Percentiles rank a stretch among this genome's conserved stretches.
phyloP scores from a whole-genome alignment of 2,113 vertebrate species.

The Mus spicilegus region DNA sequence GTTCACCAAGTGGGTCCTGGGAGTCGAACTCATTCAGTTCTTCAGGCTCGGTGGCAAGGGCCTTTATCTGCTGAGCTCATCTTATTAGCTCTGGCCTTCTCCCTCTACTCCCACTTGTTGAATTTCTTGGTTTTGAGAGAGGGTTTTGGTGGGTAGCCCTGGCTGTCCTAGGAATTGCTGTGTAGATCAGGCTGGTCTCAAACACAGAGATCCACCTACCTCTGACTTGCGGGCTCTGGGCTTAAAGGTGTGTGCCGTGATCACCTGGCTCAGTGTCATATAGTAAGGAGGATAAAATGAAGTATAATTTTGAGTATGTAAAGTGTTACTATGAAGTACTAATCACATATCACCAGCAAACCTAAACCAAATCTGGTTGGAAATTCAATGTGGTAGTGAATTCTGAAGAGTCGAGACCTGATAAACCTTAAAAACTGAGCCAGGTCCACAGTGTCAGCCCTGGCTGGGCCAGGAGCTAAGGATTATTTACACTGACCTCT shows the following conservation, averaged over 20 bases:
- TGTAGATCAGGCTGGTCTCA: neutral
- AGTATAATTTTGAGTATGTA: neutral
- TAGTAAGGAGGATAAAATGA: neutral
- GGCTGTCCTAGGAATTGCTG: neutral
- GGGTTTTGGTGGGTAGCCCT: neutral
- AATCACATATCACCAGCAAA: neutral
- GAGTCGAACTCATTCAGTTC: neutral
- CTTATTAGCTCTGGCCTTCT: neutral
- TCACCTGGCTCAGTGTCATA: neutral
- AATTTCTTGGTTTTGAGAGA: neutral
- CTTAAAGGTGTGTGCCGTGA: neutral
- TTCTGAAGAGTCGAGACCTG: neutral
- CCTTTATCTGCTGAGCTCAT: neutral
- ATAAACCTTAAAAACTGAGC: neutral
- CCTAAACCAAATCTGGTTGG: neutral
- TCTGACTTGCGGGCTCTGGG: neutral
- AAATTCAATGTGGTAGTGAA: neutral
- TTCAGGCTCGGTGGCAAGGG: neutral
- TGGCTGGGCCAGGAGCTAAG: neutral
- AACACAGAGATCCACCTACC: neutral
- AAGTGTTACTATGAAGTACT: neutral
- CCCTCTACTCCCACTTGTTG: neutral
- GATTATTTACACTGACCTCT: neutral
- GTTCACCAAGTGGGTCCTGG: neutral
- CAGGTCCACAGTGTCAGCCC: neutral